These are phyloP conservation scores for Tapera naevia DNA, from an alignment of 2,797 vertebrate species.

Conservation along the genomic window DNA sequence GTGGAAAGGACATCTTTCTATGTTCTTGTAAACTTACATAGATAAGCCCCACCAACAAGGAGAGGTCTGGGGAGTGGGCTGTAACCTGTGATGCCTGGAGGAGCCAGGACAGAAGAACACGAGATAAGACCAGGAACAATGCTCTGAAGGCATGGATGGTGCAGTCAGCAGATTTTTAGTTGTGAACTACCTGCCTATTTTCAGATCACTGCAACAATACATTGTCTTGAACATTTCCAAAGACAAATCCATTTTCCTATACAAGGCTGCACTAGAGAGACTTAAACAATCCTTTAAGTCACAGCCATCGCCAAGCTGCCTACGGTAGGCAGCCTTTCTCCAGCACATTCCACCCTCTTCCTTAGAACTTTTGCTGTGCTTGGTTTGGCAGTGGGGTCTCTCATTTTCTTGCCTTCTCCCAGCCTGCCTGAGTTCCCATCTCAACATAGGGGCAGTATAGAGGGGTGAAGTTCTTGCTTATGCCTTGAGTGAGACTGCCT, in stretches of 20 bases:
- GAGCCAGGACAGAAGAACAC: not conserved
- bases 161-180: not conserved
- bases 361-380: too few relatives aligned
- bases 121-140: not conserved
- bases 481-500: not conserved
- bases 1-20: not conserved
- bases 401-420: accelerated
- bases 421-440: not conserved
- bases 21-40: not conserved
- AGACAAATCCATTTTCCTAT: not conserved
- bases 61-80: not conserved
- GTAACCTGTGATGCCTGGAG: not conserved
- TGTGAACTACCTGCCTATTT: not conserved
- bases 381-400: not conserved
- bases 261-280: not conserved
- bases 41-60: not conserved
- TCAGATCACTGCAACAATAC: not conserved
- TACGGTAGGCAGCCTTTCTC: not conserved
- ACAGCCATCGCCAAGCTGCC: not conserved
- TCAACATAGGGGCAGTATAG: accelerated
- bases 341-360: not conserved
- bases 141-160: not conserved
- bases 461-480: not conserved
- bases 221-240: not conserved
- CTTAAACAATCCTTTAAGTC: not conserved